These are phyloP conservation scores for Lochmaea crataegi DNA, from an alignment of 2,888 invertebrate species.

Conservation along the genomic window DNA sequence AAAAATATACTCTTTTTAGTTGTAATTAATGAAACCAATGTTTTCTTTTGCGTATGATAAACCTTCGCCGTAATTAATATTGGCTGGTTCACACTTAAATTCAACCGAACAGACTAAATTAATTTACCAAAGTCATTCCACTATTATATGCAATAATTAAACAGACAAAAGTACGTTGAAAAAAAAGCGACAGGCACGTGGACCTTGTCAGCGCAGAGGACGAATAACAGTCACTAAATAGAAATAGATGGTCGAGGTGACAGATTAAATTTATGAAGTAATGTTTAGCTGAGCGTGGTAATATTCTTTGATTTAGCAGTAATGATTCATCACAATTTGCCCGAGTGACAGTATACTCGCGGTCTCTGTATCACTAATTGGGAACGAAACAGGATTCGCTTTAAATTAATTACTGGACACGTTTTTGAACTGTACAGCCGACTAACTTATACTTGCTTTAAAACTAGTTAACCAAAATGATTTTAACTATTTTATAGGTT, in stretches of 20 bases:
- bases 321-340: conserved; percentile 61
- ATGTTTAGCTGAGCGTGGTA: conserved; percentile 50
- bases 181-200: conserved; percentile 34
- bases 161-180: neutral
- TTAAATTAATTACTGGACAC: conserved; percentile 58
- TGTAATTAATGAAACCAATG: too few relatives aligned
- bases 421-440: conserved; percentile 52
- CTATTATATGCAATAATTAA: conserved; percentile 8
- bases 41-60: too few relatives aligned
- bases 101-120: too few relatives aligned
- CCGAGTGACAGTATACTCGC: conserved; percentile 57
- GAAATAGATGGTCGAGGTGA: conserved; percentile 50
- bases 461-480: neutral
- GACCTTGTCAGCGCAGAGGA: conserved; percentile 41
- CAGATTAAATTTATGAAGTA: conserved; percentile 53
- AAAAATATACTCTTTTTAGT: too few relatives aligned
- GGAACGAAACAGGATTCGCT: conserved; percentile 48
- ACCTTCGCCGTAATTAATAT: too few relatives aligned
- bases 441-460: neutral
- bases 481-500: neutral
- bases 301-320: conserved; percentile 58
- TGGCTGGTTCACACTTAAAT: too few relatives aligned
- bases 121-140: too few relatives aligned
- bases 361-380: conserved; percentile 57
- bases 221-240: conserved; percentile 48